Percentiles rank a stretch among this genome's conserved stretches.
phyloP scores from a whole-genome alignment of 2,113 vertebrate species.

The Sula dactylatra region DNA sequence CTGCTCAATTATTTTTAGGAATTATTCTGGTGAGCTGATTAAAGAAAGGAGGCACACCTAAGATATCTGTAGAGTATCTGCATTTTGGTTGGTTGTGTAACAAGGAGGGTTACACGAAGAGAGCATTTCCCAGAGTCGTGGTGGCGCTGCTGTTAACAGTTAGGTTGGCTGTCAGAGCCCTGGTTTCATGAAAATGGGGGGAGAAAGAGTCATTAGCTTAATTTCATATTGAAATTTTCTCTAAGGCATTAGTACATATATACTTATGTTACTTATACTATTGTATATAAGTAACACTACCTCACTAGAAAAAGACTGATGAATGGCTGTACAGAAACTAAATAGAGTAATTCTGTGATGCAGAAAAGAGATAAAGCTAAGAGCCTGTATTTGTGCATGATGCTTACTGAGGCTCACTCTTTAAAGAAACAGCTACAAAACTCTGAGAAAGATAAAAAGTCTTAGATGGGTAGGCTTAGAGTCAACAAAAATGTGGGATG shows the following conservation, averaged over 20 bases:
- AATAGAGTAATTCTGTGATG: not conserved
- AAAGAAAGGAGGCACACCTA: not conserved
- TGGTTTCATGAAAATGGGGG: not conserved
- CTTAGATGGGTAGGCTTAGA: not conserved
- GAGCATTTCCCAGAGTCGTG: not conserved
- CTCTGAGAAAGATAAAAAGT: not conserved
- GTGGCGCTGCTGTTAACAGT: not conserved
- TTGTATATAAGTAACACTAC: not conserved
- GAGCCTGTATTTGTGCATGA: not conserved
- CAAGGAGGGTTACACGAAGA: not conserved
- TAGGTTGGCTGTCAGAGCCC: not conserved
- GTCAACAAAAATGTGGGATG: not conserved
- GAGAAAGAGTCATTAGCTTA: not conserved
- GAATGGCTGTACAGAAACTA: not conserved
- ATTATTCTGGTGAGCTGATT: not conserved
- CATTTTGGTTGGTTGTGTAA: not conserved
- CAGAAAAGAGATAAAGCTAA: not conserved
- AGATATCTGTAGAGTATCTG: not conserved
- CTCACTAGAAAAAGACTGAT: not conserved
- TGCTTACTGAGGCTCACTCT: not conserved
- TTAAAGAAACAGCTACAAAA: not conserved
- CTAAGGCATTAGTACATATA: not conserved
- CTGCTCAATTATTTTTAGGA: not conserved
- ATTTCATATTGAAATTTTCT: not conserved
- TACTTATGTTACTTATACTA: not conserved